Evolutionary conservation across 2,113 vertebrate species (phyloP), one percentile per base, ranked within the genome.

Genomic region (Cavia aperea): DNA sequence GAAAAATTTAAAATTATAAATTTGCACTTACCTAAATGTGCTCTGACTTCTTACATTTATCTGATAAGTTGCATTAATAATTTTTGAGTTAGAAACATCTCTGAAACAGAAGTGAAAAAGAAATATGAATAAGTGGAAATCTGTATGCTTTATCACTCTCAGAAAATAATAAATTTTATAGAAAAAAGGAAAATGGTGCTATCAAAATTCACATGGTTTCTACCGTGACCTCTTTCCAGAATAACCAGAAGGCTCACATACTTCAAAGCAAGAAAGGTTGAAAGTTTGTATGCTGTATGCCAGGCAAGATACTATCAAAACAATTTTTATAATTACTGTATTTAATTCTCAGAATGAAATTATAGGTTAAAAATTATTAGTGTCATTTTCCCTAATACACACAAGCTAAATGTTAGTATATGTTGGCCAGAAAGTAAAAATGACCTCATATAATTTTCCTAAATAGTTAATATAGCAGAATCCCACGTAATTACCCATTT

Each of bases 391-490:
- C 15, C 63, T 56, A 65, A 46, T 88, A 56, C n/a, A 36, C 10
- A 43, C 83, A 90, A 95, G 75, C 5, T 23, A 18, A 91, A 78
- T 84, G 24, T 86, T 63, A 54, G 6, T 60, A 58, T 70, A 62
- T 86, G 60, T 70, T 94, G 65, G 46, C 23, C 85, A 93, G 66
- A 72, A 14, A 62, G n/a, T 94, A 90, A 94, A 95, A 95, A 65
- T 66, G 66, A 54, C 60, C 92, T 90, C 26, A 46, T 81, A 75
- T n/a, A 75, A 93, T 90, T 95, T 94, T 88, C 94, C 87, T 96
- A 33, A 92, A 93, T 95, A 83, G 36, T 88, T 94, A 95, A 79
- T 81, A 94, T 63, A 73, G 54, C 58, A 95, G 70, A 96, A 79
- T 39, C 7, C 56, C 78, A 85, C 43, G 87, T 46, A 78, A 43